Evolutionary conservation across 23 tunicate genomes (phyloP), one percentile per base, ranked within the genome.

Genomic region (Halocynthia roretzi): DNA sequence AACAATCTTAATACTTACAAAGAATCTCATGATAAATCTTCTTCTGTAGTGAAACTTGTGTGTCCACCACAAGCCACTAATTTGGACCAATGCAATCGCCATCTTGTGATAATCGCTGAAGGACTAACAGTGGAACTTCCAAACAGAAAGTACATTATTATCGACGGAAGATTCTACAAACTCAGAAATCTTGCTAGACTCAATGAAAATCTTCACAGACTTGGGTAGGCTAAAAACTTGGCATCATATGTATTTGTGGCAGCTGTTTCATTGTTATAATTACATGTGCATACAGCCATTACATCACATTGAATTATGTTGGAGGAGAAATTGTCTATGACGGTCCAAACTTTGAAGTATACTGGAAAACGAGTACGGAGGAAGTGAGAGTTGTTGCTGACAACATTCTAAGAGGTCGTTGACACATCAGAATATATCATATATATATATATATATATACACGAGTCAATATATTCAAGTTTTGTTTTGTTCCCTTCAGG

Each of bases 401-500:
- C 61, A 50, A 72, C 8, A 53, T 50, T 51, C 15, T 72, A 61
- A 40, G 49, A 72, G 77, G 77, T 72, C 1, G 44, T 31, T 31
- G 44, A 31, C 44, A 31, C 44, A 31, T 31, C 44, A 31, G 44
- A 31, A 31, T 31, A 31, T 31, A 31, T 31, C 4, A 31, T 31
- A 31, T 31, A 31, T 31, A 31, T 31, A 31, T 31, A 31, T 31
- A 31, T 31, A 31, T 31, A 31, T 31, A 31, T 31, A 31, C 44
- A 31, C 1, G 2, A 31, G 44, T 31, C 44, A 31, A 0, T 31
- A 31, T 31, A 31, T 31, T 31, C 44, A 31, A 31, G 44, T 31
- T 31, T 31, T 31, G 44, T 31, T 31, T 31, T 31, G 44, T 31
- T 71, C 6, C 22, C 8, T 70, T 49, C 79, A 92, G 98, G 81